Conservation (phyloP, 1,140 invertebrate species). For the Globodera ellingtonae region DNA sequence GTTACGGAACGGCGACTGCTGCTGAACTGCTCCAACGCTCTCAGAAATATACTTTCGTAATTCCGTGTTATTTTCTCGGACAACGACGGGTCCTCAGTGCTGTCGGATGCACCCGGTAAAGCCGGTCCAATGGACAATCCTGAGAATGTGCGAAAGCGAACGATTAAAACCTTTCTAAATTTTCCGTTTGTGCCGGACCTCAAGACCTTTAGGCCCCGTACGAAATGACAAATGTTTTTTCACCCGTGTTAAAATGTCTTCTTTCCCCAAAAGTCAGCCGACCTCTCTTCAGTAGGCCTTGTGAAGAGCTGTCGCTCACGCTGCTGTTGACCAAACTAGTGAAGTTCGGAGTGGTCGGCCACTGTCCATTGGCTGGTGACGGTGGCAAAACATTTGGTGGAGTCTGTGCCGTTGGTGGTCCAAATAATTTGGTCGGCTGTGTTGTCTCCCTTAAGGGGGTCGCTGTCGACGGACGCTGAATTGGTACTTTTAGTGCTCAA, state of each 20-base stretch:
- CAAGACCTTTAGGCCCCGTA: neutral
- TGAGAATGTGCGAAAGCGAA: neutral
- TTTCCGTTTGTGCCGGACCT: neutral
- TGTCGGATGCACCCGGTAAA: neutral
- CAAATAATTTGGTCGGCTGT: neutral
- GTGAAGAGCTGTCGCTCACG: neutral
- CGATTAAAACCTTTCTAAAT: neutral
- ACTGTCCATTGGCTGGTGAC: neutral
- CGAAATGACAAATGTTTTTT: neutral
- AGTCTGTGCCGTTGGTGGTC: neutral
- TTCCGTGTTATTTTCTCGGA: slow-evolving; percentile 1
- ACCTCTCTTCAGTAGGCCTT: neutral
- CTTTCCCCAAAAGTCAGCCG: neutral
- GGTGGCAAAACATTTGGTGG: neutral
- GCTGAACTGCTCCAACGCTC: neutral
- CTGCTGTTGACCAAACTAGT: neutral
- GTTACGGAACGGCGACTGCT: neutral
- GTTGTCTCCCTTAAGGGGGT: neutral
- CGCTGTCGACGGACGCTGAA: neutral
- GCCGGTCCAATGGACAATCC: neutral
- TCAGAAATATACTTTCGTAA: neutral
- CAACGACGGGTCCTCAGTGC: neutral
- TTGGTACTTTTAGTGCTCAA: neutral
- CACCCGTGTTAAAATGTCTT: neutral
- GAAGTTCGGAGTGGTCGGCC: neutral